phyloP scores from a whole-genome alignment of 2,888 invertebrate species.

The Epinotia brunnichana region DNA sequence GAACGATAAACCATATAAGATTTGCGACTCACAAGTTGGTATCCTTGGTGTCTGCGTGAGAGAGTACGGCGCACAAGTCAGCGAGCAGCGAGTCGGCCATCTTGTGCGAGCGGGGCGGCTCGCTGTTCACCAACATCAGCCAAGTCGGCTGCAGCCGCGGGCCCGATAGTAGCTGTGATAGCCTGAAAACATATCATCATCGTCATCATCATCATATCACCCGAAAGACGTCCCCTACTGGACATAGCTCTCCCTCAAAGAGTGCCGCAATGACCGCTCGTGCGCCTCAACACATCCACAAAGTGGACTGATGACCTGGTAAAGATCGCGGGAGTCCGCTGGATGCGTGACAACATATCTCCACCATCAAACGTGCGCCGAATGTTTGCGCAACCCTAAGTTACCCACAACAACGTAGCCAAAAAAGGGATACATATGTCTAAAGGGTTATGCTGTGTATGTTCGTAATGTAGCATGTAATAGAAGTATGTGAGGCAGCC shows the following conservation, averaged over 20 bases:
- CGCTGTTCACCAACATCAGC: slow-evolving; percentile 82
- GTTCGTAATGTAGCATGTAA: no score
- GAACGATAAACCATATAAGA: neutral
- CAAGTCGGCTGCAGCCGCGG: slow-evolving; percentile 88
- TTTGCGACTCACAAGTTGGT: slow-evolving; percentile 92
- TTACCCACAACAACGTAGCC: neutral
- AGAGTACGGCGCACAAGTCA: slow-evolving; percentile 86
- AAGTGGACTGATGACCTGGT: no score
- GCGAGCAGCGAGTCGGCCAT: slow-evolving; percentile 67
- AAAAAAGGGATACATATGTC: neutral
- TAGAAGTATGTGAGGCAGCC: no score
- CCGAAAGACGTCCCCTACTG: no score
- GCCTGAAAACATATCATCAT: slow-evolving; percentile 61
- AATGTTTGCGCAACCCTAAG: neutral
- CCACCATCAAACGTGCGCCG: no score
- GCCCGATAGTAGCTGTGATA: slow-evolving; percentile 87
- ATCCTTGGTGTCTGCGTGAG: slow-evolving; percentile 90
- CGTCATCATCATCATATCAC: no score
- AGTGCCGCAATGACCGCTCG: no score
- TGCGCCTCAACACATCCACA: no score
- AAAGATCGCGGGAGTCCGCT: no score
- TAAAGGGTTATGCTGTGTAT: neutral
- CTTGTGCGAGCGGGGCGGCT: slow-evolving; percentile 58
- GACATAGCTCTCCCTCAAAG: no score
- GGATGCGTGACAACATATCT: no score